These are phyloP conservation scores for Callipepla squamata DNA, from an alignment of 2,113 vertebrate genomes.

Conservation along the genomic window DNA sequence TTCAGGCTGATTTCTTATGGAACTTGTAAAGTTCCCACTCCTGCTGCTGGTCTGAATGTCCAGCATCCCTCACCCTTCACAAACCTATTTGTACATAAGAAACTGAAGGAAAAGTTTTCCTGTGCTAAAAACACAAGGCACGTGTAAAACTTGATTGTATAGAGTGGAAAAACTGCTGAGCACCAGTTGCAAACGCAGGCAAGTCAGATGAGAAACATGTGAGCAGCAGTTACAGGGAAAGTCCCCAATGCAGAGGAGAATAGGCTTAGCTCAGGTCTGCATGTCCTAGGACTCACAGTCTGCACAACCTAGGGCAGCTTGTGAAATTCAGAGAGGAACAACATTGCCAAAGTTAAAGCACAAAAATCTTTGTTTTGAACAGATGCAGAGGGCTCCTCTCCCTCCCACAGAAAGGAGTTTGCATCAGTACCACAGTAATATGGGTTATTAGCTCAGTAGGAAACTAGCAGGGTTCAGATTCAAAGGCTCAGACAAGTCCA, in stretches of 20 bases:
- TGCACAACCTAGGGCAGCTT: neutral
- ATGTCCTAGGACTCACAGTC: neutral
- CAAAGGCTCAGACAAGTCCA: conserved; percentile 9
- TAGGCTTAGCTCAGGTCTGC: neutral
- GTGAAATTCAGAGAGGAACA: neutral
- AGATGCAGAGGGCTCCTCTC: neutral
- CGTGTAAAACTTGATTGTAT: rapidly evolving
- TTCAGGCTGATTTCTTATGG: neutral
- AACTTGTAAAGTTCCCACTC: neutral
- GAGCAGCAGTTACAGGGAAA: neutral
- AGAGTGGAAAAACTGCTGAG: neutral
- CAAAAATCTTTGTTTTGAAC: neutral
- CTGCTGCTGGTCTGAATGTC: rapidly evolving
- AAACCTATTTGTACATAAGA: rapidly evolving
- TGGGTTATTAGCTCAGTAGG: conserved; percentile 26
- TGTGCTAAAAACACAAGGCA: rapidly evolving
- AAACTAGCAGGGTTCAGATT: conserved; percentile 1
- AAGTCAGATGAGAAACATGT: neutral
- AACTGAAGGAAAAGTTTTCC: neutral
- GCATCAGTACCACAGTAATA: neutral
- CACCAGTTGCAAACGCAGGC: neutral
- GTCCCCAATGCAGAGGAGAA: too few relatives aligned
- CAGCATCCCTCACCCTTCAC: neutral
- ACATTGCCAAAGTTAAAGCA: neutral
- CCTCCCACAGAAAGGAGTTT: neutral